Base-by-base conservation (phyloP, 2,113 vertebrate genomes). In the Bostrychus sinensis region DNA sequence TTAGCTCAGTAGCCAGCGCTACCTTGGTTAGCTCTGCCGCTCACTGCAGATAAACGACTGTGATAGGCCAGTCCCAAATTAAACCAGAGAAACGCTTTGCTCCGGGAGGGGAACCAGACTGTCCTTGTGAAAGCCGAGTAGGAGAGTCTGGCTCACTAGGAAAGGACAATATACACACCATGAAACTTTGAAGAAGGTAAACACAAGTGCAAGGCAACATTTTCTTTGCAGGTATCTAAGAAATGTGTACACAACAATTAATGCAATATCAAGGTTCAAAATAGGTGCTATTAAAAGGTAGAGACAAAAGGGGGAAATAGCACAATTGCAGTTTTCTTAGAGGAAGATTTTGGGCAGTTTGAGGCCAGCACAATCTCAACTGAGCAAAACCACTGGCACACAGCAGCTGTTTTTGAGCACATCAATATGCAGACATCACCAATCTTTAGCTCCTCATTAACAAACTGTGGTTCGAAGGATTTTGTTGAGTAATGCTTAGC, bases 401-500 rank as follows among this genome's bases (percentile, higher is more conserved):
- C 46, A 41, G 74, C 72, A 36, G 70, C 75, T 68, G 75, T 58
- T 62, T 41, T 25, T 1, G 14, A 72, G 60, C 66, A n/a, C 74
- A 25, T 77, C 56, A 58, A 53, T 12, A 48, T 43, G 5, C 45
- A 25, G 20, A 32, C 17, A 10, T 4, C 2, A 50, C 64, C 71
- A 43, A 62, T 67, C 54, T 66, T 58, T 23, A n/a, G 22, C 10
- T 45, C 55, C 76, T 78, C 69, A 68, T 80, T 72, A 81, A 46
- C 9, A 57, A 57, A 17, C 6, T 43, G 11, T 16, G 25, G 42
- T 83, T 79, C 36, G 28, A 32, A 38, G 32, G 46, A 45, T 69
- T 80, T 51, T 64, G 64, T 60, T 51, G 76, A 85, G 73, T 86
- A 84, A 81, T 75, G 67, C 30, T 83, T 78, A 58, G 61, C 57